Percentiles rank a stretch among this genome's conserved stretches.
Conservation (phyloP, 2,888 invertebrate genomes). For the Eupelmus urozonus region DNA sequence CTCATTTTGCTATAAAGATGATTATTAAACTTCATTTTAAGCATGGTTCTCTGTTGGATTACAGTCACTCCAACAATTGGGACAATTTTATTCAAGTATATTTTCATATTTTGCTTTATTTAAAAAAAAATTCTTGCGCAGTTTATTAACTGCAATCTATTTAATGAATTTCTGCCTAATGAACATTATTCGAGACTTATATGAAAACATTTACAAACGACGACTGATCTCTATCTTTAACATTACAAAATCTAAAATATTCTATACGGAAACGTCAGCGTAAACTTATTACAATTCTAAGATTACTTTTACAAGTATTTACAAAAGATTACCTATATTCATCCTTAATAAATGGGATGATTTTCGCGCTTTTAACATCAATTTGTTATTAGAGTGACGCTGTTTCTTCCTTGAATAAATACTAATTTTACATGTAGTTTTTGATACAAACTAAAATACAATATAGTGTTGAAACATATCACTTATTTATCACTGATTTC, state of each 20-base stretch:
- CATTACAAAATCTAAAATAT: constrained; percentile 44
- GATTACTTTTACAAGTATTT: constrained; percentile 50
- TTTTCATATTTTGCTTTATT: constrained; percentile 10
- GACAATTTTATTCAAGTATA: constrained; percentile 10
- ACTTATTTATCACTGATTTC: constrained; percentile 8
- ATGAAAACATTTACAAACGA: constrained; percentile 49
- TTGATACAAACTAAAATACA: constrained; percentile 37
- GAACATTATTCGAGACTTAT: constrained; percentile 3
- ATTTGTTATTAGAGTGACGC: constrained; percentile 6
- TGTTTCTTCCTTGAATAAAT: constrained; percentile 12
- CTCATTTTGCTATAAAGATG: constrained; percentile 37
- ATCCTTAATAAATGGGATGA: constrained; percentile 4
- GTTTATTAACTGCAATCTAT: constrained; percentile 32
- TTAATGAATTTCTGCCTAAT: neutral
- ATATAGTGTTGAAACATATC: constrained; percentile 18
- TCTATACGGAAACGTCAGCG: constrained; percentile 11
- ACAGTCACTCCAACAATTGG: constrained; percentile 9
- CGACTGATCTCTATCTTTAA: constrained; percentile 12
- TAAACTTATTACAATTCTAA: constrained; percentile 26
- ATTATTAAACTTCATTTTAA: constrained; percentile 22
- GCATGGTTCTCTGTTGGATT: neutral
- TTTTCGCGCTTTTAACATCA: constrained; percentile 15
- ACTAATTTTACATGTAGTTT: constrained; percentile 30
- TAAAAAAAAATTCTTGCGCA: constrained; percentile 31
- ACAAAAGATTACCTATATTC: constrained; percentile 30